A percentile compares a stretch with the other conserved stretches of the same genome.
These are phyloP conservation scores for Gavialis gangeticus DNA, from an alignment of 2,113 vertebrate genomes.

Conservation along the genomic window DNA sequence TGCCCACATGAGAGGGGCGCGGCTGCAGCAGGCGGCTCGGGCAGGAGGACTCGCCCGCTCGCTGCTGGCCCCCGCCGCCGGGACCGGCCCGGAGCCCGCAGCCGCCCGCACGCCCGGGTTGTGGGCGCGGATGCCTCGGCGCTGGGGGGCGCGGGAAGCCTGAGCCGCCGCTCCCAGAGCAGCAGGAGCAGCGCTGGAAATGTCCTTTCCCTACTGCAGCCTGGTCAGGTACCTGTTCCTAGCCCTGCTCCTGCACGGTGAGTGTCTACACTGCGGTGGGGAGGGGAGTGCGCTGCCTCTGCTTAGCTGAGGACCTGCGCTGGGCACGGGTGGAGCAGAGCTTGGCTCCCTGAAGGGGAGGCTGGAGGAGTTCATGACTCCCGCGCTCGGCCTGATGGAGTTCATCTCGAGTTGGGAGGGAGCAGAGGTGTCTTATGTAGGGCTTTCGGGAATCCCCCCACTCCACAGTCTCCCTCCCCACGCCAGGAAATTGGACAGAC, in stretches of 20 bases:
- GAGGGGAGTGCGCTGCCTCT: too few relatives aligned
- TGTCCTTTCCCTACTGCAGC: conserved; percentile 64
- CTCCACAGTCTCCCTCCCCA: too few relatives aligned
- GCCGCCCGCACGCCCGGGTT: background rate
- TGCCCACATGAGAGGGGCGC: background rate
- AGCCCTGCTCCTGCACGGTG: conserved; percentile 80
- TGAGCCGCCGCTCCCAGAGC: background rate
- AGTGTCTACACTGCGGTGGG: conserved; percentile 27
- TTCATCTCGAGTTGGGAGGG: too few relatives aligned
- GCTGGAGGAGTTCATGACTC: too few relatives aligned
- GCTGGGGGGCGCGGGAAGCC: background rate
- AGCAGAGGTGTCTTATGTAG: too few relatives aligned
- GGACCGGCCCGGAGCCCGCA: conserved; percentile 8
- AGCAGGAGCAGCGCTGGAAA: conserved; percentile 53
- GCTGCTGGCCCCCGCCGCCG: conserved; percentile 9
- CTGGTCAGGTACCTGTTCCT: conserved; percentile 75
- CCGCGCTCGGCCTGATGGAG: too few relatives aligned
- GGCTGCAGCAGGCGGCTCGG: background rate
- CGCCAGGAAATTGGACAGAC: too few relatives aligned
- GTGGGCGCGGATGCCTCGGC: too few relatives aligned
- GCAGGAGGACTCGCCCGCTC: background rate
- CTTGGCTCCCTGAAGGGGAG: too few relatives aligned
- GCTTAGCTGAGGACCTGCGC: background rate
- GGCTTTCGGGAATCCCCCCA: too few relatives aligned
- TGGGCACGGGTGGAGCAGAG: too few relatives aligned